These are phyloP conservation scores for Trichonephila inaurata DNA, from an alignment of 1,140 invertebrate species.

Conservation along the genomic window DNA sequence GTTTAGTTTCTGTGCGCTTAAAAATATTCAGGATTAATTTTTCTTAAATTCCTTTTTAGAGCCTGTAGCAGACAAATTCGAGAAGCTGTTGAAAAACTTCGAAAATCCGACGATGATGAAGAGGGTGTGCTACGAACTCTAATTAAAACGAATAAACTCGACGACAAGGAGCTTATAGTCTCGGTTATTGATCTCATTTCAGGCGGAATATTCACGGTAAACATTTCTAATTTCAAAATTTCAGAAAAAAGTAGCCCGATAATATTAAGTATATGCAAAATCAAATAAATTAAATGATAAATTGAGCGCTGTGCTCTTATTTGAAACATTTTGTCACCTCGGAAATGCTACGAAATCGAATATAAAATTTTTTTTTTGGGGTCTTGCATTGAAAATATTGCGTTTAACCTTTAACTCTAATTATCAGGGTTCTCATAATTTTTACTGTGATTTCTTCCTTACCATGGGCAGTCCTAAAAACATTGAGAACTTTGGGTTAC, in stretches of 20 bases:
- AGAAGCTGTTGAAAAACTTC: neutral
- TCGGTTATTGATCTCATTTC: constrained; percentile 78
- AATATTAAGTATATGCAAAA: neutral
- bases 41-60: neutral
- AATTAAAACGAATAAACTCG: constrained; percentile 62
- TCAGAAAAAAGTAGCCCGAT: neutral
- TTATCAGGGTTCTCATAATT: no score
- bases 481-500: no score
- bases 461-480: no score
- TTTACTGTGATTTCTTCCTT: no score
- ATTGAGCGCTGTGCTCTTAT: neutral
- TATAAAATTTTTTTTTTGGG: no score
- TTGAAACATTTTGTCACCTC: no score
- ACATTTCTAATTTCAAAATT: neutral
- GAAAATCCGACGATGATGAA: neutral
- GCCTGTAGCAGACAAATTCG: constrained; percentile 29
- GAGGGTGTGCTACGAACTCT: constrained; percentile 76
- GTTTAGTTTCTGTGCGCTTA: no score
- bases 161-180: constrained; percentile 73
- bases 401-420: no score
- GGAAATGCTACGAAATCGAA: no score
- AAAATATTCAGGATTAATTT: no score
- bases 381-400: no score
- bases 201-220: constrained; percentile 78
- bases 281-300: neutral